A percentile compares a stretch with the other conserved stretches of the same genome.
phyloP scores from a whole-genome alignment of 92 coral and sea anemone genomes.

The Parazoanthus darwini region DNA sequence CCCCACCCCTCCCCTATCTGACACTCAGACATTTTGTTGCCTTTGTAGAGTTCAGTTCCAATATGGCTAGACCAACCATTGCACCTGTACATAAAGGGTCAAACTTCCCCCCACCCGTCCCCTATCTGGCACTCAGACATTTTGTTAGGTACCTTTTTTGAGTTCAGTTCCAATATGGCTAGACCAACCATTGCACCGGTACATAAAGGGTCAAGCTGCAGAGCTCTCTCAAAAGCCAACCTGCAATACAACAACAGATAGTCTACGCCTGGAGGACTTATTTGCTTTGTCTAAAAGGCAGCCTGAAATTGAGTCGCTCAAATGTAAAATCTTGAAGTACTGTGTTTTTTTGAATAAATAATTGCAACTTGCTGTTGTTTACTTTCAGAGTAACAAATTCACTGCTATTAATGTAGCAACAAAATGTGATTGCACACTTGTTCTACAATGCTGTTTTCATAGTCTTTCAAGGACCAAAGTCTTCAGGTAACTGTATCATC shows the following conservation, averaged over 20 bases:
- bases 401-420: too few species aligned
- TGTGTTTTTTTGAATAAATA: too few species aligned
- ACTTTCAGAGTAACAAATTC: too few species aligned
- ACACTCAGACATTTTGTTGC: slow-evolving; percentile 35
- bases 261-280: too few species aligned
- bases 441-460: too few species aligned
- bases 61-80: slow-evolving; percentile 94
- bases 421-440: too few species aligned
- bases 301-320: too few species aligned
- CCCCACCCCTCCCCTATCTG: background rate
- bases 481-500: background rate
- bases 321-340: too few species aligned
- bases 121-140: too few species aligned
- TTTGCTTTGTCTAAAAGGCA: too few species aligned
- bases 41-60: slow-evolving; percentile 94
- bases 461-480: too few species aligned
- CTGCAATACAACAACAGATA: slow-evolving; percentile 35
- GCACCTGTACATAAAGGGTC: slow-evolving; percentile 95
- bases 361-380: too few species aligned
- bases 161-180: slow-evolving; percentile 90
- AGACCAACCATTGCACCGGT: slow-evolving; percentile 99
- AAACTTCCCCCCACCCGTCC: slow-evolving; percentile 21
- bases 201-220: slow-evolving; percentile 81
- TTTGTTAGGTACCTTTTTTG: slow-evolving; percentile 70
- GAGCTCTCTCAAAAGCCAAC: slow-evolving; percentile 95